Conservation (phyloP, 2,888 invertebrate species). For the Drepana falcataria region DNA sequence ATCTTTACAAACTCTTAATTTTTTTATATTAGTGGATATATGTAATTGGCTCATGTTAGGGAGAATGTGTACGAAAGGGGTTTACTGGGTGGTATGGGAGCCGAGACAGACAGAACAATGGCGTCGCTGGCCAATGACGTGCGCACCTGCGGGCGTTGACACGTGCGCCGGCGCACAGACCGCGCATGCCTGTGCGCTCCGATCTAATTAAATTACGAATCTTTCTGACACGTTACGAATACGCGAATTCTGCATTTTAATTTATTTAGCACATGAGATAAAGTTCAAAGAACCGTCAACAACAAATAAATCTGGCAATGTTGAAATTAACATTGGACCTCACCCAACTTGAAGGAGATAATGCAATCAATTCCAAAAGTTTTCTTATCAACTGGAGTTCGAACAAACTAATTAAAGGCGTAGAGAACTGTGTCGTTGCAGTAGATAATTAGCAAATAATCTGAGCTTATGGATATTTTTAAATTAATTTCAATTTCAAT, state of each 20-base stretch:
- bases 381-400: background rate
- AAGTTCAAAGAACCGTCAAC: background rate
- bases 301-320: background rate
- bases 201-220: conserved; percentile 19
- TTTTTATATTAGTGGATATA: no score
- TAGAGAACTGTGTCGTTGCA: no score
- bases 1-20: no score
- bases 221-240: background rate
- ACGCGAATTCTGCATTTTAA: background rate
- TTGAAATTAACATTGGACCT: conserved; percentile 5
- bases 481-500: no score
- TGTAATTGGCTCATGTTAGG: background rate
- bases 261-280: background rate
- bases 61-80: background rate
- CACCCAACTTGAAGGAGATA: conserved; percentile 12
- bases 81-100: conserved; percentile 14
- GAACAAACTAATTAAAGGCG: background rate
- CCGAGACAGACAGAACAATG: conserved; percentile 45
- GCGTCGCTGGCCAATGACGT: conserved; percentile 59
- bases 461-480: no score
- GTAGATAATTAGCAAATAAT: no score
- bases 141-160: conserved; percentile 69
- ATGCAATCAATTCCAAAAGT: background rate
- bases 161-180: conserved; percentile 53
- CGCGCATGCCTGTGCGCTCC: conserved; percentile 17